Evolutionary conservation across 1,140 invertebrate species (phyloP).

Genomic region (Drosophila fuyamai): DNA sequence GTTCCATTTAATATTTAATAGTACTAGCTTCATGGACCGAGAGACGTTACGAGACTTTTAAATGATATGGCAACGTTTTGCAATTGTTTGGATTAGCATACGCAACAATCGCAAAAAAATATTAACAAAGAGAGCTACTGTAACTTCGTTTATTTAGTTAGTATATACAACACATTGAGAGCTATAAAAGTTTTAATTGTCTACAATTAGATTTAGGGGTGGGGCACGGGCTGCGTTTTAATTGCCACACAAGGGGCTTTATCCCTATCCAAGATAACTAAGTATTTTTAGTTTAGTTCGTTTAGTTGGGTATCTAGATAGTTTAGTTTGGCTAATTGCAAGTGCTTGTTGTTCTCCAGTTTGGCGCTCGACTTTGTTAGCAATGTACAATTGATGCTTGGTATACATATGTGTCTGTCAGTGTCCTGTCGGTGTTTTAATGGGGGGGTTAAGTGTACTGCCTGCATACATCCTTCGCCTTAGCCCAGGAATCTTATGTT

Average conservation of each 20-base stretch:
- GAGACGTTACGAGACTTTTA: conserved; percentile 32
- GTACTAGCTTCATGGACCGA: conserved; percentile 33
- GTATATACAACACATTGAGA: conserved; percentile 75
- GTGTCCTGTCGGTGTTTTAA: conserved; percentile 23
- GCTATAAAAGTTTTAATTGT: conserved; percentile 55
- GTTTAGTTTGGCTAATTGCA: conserved; percentile 63
- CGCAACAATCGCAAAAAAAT: conserved; percentile 33
- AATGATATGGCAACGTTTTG: conserved; percentile 54
- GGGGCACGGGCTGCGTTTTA: background rate
- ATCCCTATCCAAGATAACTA: conserved; percentile 15
- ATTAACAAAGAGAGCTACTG: conserved; percentile 19
- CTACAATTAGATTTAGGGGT: conserved; percentile 49
- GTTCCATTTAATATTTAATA: conserved; percentile 10
- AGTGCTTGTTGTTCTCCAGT: conserved; percentile 74
- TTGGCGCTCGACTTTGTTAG: conserved; percentile 70
- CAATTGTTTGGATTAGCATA: conserved; percentile 37
- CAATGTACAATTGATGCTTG: conserved; percentile 81
- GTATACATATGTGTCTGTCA: conserved; percentile 71
- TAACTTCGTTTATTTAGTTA: conserved; percentile 38
- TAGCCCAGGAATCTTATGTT: conserved; percentile 88
- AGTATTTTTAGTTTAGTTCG: conserved; percentile 26
- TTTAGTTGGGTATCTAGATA: conserved; percentile 17
- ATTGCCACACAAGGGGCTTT: conserved; percentile 2
- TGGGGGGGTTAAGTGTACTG: too few species aligned
- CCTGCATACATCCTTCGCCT: background rate